Evolutionary conservation across 2,888 invertebrate genomes (phyloP).

Genomic region (Fragum fragum): DNA sequence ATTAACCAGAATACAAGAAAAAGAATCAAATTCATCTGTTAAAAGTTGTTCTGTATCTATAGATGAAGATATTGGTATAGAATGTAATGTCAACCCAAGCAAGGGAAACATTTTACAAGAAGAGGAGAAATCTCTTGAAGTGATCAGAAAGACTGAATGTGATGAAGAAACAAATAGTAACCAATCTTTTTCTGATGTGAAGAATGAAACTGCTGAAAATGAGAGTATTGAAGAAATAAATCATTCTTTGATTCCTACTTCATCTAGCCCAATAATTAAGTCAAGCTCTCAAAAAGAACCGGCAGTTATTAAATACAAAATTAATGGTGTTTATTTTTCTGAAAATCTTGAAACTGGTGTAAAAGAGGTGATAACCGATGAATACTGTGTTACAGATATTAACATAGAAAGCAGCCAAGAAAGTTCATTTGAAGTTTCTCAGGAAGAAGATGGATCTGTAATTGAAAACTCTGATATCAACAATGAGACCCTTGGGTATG

Average conservation of each 20-base stretch:
- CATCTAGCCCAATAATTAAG: background rate
- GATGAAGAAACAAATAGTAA: too few species aligned
- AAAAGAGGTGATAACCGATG: slow-evolving; percentile 47
- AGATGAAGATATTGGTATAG: too few species aligned
- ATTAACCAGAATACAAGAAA: too few species aligned
- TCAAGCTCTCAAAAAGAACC: background rate
- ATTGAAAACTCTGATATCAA: too few species aligned
- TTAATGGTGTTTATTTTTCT: slow-evolving; percentile 49
- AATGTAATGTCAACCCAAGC: too few species aligned
- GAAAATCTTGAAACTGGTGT: slow-evolving; percentile 59
- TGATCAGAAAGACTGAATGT: too few species aligned
- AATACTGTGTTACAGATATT: background rate
- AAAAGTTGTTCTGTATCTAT: too few species aligned
- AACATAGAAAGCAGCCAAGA: background rate
- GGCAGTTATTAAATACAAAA: slow-evolving; percentile 38
- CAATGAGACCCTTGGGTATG: too few species aligned
- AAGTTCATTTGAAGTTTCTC: background rate
- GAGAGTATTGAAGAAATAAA: background rate
- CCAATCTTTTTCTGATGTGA: too few species aligned
- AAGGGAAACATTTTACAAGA: too few species aligned
- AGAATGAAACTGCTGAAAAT: background rate
- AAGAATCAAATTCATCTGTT: too few species aligned
- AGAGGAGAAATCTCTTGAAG: too few species aligned
- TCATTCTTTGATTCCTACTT: background rate
- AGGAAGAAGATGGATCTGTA: background rate